Percentiles rank a stretch among this genome's conserved stretches.
These are phyloP conservation scores for Myathropa florea DNA, from an alignment of 2,888 invertebrate species.

Conservation along the genomic window DNA sequence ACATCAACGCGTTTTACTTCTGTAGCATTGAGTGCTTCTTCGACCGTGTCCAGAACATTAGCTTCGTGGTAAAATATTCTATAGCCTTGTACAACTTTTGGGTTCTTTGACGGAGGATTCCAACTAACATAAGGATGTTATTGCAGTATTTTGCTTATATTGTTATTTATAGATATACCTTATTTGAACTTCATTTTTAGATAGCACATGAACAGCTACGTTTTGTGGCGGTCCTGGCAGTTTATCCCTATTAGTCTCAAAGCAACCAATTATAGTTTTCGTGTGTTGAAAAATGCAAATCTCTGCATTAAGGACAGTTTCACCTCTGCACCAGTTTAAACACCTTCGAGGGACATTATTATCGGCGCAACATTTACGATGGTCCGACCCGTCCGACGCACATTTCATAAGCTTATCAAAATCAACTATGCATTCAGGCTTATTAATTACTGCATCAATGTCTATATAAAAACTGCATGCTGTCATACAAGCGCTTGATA, in stretches of 20 bases:
- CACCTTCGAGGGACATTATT: slow-evolving; percentile 90
- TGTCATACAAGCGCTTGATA: slow-evolving; percentile 89
- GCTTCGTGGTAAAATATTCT: slow-evolving; percentile 90
- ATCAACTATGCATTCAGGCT: slow-evolving; percentile 90
- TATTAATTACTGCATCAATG: slow-evolving; percentile 90
- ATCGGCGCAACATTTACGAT: slow-evolving; percentile 90
- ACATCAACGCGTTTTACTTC: slow-evolving; percentile 87
- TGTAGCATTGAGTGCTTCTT: slow-evolving; percentile 78
- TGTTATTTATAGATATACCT: slow-evolving; percentile 74
- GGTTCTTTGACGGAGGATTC: slow-evolving; percentile 91
- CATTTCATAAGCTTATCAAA: slow-evolving; percentile 93
- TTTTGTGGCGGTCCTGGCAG: slow-evolving; percentile 91
- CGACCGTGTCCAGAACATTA: slow-evolving; percentile 78
- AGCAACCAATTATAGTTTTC: slow-evolving; percentile 89
- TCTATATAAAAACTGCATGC: slow-evolving; percentile 92
- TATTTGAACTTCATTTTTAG: slow-evolving; percentile 83
- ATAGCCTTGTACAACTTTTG: slow-evolving; percentile 90
- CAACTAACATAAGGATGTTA: slow-evolving; percentile 81
- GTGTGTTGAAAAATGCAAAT: slow-evolving; percentile 88
- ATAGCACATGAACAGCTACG: slow-evolving; percentile 83
- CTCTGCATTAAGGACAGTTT: slow-evolving; percentile 84
- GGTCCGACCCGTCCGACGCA: slow-evolving; percentile 91
- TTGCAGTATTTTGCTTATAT: background rate
- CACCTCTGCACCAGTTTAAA: slow-evolving; percentile 92
- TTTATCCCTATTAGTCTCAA: slow-evolving; percentile 88